Conservation (phyloP, 2,888 invertebrate species). For the Leucophenga montana region DNA sequence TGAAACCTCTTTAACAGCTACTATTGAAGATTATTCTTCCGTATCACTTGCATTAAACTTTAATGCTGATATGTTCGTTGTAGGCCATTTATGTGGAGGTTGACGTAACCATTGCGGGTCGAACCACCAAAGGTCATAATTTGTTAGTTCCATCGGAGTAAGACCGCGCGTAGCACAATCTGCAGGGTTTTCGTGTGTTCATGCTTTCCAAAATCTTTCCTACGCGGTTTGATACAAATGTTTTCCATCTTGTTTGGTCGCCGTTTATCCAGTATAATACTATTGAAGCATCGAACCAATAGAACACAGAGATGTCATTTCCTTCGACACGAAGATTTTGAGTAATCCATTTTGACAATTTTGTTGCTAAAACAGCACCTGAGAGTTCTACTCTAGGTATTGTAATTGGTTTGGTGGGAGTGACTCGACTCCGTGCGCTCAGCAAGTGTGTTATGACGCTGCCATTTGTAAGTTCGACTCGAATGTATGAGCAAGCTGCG, state of each 20-base stretch:
- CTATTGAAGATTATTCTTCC: no score
- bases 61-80: no score
- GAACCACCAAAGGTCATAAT: constrained; percentile 1
- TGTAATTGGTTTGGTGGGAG: not conserved
- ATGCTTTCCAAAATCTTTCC: not conserved
- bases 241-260: constrained; percentile 15
- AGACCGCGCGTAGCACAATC: not conserved
- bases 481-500: not conserved
- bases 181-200: no score
- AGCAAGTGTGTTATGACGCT: not conserved
- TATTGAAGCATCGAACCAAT: constrained; percentile 20
- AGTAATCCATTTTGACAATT: not conserved
- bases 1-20: no score
- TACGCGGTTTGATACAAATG: constrained; percentile 14
- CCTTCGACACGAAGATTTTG: not conserved
- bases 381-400: not conserved
- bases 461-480: not conserved
- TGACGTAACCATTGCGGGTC: not conserved
- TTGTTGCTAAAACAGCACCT: not conserved
- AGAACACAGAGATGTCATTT: not conserved
- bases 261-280: constrained; percentile 10
- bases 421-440: not conserved
- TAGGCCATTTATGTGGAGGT: no score
- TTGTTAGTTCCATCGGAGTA: not conserved
- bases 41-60: no score